Conservation (phyloP, 1,140 invertebrate species). For the Vanessa tameamea region DNA sequence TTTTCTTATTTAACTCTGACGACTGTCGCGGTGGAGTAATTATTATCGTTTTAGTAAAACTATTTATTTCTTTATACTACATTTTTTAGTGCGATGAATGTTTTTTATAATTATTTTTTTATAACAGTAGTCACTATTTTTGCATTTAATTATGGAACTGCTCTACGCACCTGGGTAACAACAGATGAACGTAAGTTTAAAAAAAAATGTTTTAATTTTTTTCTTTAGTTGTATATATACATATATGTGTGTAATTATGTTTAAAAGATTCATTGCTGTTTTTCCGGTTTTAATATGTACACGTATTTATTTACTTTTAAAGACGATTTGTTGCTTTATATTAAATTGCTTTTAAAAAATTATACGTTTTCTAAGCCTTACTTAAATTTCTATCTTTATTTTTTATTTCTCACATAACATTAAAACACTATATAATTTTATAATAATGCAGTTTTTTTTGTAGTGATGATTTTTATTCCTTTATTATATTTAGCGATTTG, state of each 20-base stretch:
- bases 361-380: no score
- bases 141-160: conserved; percentile 12
- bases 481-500: no score
- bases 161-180: conserved; percentile 42
- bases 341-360: no score
- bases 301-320: no score
- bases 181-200: conserved; percentile 58
- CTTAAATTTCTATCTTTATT: no score
- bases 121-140: neutral
- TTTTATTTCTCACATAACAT: no score
- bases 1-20: conserved; percentile 5
- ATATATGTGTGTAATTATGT: neutral
- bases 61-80: neutral
- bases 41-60: neutral
- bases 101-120: conserved; percentile 5
- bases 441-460: no score
- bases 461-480: no score
- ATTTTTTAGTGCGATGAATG: neutral
- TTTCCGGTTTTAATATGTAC: neutral
- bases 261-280: neutral
- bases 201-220: neutral
- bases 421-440: no score
- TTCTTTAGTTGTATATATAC: neutral
- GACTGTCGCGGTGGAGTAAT: neutral
- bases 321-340: no score